Conservation (phyloP, 2,113 vertebrate genomes). For the Psilopogon haemacephalus region DNA sequence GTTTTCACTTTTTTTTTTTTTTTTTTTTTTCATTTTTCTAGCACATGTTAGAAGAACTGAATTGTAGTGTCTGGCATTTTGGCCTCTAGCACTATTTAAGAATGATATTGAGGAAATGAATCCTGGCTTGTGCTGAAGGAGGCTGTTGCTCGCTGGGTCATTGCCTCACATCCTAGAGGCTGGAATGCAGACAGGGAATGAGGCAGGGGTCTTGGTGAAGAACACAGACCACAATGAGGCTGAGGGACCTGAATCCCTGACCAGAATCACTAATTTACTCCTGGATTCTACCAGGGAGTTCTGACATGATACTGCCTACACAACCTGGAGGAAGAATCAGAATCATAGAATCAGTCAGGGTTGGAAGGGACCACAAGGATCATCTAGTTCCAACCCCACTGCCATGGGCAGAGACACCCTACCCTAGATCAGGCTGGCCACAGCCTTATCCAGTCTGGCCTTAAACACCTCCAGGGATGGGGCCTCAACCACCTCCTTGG, state of each 20-base stretch:
- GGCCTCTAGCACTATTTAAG: neutral
- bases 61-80: conserved; percentile 23
- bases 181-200: neutral
- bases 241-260: neutral
- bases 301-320: neutral
- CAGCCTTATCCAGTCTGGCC: no score
- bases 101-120: conserved; percentile 43
- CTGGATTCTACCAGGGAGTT: neutral
- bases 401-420: no score
- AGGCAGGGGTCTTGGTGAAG: neutral
- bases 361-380: no score
- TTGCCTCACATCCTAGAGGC: neutral
- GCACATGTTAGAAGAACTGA: neutral
- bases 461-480: no score
- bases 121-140: conserved; percentile 16
- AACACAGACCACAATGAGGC: neutral
- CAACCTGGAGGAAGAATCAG: neutral
- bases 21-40: neutral
- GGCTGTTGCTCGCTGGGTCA: neutral
- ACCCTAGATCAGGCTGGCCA: no score
- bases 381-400: no score
- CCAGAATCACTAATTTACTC: neutral
- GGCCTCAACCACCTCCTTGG: no score
- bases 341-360: no score
- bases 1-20: neutral